Conservation (phyloP, 30 jellyfish, hydroid and myxozoan species). For the Turritopsis dohrnii region DNA sequence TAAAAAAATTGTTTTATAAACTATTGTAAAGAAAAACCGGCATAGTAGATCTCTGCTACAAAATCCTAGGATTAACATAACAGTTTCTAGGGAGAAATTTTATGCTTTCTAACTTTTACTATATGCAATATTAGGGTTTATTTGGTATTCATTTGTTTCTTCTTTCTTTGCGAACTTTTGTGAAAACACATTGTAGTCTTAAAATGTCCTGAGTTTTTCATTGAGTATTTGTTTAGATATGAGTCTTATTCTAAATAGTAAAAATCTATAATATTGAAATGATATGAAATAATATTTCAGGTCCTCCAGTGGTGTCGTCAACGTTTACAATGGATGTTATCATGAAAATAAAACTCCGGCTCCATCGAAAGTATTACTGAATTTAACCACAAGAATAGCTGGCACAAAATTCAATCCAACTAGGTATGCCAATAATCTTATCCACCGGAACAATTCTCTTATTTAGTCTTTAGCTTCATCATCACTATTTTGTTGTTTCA, state of each 20-base stretch:
- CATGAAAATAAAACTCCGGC: constrained; percentile 39
- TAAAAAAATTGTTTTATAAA: no score
- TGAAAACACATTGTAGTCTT: no score
- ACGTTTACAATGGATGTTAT: constrained; percentile 36
- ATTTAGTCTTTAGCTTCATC: neutral
- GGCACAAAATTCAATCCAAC: constrained; percentile 49
- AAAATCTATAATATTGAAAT: neutral
- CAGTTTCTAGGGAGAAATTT: no score
- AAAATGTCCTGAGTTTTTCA: no score
- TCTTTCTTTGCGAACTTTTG: no score
- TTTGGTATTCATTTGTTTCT: no score
- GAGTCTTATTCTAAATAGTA: neutral
- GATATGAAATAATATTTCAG: constrained; percentile 12
- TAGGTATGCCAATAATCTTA: constrained; percentile 32
- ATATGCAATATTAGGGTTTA: no score
- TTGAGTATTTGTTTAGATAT: no score
- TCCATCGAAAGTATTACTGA: constrained; percentile 61
- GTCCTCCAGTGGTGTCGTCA: constrained; percentile 78
- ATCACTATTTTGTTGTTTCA: neutral
- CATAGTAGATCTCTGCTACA: no score
- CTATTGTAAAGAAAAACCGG: no score
- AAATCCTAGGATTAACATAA: no score
- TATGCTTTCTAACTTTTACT: no score
- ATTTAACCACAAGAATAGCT: constrained; percentile 55
- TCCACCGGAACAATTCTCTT: neutral